These are phyloP conservation scores for Caenorhabditis tropicalis DNA, from an alignment of 1,140 invertebrate species.

Conservation along the genomic window DNA sequence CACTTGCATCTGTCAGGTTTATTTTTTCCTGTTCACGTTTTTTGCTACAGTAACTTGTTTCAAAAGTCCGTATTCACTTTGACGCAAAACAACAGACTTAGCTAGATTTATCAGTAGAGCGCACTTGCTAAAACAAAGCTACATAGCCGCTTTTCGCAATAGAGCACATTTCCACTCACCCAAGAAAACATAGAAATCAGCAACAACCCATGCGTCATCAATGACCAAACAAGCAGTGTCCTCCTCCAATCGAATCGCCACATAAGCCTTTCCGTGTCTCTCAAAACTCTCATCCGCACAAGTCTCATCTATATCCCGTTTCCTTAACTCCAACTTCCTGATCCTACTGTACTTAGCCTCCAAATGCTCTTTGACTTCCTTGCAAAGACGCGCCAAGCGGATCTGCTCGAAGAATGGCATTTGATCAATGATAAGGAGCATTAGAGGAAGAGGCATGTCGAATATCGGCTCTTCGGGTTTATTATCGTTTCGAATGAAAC, in stretches of 20 bases:
- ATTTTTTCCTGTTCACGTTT: too few relatives aligned
- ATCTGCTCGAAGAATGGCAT: slow-evolving; percentile 34
- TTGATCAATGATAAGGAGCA: neutral
- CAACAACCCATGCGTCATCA: slow-evolving; percentile 20
- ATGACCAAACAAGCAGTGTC: neutral
- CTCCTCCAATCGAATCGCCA: neutral
- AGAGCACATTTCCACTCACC: neutral
- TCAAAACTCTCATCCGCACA: neutral
- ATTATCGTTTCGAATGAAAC: neutral
- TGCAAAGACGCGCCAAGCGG: neutral
- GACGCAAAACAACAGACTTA: too few relatives aligned
- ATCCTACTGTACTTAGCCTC: slow-evolving; percentile 8
- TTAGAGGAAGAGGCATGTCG: neutral
- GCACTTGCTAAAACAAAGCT: too few relatives aligned
- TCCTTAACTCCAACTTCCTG: neutral
- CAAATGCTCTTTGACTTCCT: neutral
- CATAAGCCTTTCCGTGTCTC: slow-evolving; percentile 14
- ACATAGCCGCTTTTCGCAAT: too few relatives aligned
- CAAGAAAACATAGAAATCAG: slow-evolving; percentile 10
- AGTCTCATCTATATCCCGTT: neutral
- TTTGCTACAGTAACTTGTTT: too few relatives aligned
- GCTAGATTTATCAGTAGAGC: too few relatives aligned
- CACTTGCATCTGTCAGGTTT: too few relatives aligned
- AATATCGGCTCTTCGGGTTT: neutral
- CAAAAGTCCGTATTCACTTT: too few relatives aligned